Evolutionary conservation across 2,888 invertebrate species (phyloP).

Genomic region (Trachelus stipa): DNA sequence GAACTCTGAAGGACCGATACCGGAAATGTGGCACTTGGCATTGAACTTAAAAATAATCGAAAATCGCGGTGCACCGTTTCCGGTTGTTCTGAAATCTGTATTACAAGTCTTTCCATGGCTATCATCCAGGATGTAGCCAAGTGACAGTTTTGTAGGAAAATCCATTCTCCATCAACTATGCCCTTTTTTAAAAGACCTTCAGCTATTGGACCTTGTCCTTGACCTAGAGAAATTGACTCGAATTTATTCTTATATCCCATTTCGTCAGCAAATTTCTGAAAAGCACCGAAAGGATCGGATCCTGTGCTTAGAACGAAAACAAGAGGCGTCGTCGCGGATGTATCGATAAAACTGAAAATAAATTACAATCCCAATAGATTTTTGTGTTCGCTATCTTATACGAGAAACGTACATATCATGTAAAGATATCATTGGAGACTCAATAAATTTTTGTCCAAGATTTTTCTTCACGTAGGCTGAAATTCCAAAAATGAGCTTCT

Average conservation of each 20-base stretch:
- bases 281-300: conserved; percentile 87
- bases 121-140: conserved; percentile 95
- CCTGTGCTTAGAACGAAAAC: conserved; percentile 90
- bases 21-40: conserved; percentile 88
- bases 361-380: not conserved
- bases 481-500: conserved; percentile 84
- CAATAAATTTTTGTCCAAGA: conserved; percentile 83
- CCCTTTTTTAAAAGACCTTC: conserved; percentile 82
- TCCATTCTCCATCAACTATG: conserved; percentile 83
- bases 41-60: conserved; percentile 88
- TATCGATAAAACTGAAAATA: conserved; percentile 76
- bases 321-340: conserved; percentile 79
- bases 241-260: conserved; percentile 74
- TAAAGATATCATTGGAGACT: conserved; percentile 82
- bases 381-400: conserved; percentile 8
- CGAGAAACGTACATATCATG: conserved; percentile 70
- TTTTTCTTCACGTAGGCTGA: conserved; percentile 83
- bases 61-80: conserved; percentile 78
- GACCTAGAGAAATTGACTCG: conserved; percentile 88
- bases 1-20: conserved; percentile 93
- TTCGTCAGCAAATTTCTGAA: conserved; percentile 83
- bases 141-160: conserved; percentile 92
- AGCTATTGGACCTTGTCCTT: conserved; percentile 91
- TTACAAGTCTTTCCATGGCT: conserved; percentile 81
- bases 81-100: conserved; percentile 76